These are phyloP conservation scores for Sebastes goodei DNA, from an alignment of 2,797 vertebrate genomes.

Conservation along the genomic window DNA sequence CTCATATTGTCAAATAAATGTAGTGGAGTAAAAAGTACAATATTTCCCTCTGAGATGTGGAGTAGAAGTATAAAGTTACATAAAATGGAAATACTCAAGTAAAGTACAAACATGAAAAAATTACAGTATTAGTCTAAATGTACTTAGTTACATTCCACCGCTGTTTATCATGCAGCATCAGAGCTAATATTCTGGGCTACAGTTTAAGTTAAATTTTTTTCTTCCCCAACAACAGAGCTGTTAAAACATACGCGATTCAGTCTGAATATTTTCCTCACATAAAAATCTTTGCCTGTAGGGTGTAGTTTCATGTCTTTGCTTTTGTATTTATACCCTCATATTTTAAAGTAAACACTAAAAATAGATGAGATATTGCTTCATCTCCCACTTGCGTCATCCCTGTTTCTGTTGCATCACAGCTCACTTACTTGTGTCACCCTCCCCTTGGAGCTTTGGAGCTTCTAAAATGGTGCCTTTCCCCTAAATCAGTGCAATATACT, in stretches of 20 bases:
- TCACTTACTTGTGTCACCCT: neutral
- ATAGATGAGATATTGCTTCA: slow-evolving; percentile 23
- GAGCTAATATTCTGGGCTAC: neutral
- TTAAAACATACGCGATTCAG: neutral
- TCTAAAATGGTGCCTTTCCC: slow-evolving; percentile 8
- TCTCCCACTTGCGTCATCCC: slow-evolving; percentile 23
- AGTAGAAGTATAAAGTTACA: too few species aligned
- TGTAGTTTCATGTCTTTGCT: neutral
- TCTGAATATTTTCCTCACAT: neutral
- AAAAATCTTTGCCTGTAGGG: neutral
- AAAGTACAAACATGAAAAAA: too few species aligned
- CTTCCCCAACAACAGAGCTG: neutral
- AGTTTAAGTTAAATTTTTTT: neutral
- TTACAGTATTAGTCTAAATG: too few species aligned
- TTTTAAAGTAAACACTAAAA: slow-evolving; percentile 23
- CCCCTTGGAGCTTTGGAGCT: neutral
- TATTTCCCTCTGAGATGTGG: too few species aligned
- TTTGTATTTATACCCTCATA: neutral
- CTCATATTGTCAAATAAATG: too few species aligned
- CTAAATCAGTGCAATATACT: slow-evolving; percentile 26
- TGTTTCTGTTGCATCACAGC: slow-evolving; percentile 24
- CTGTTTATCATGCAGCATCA: neutral
- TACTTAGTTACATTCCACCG: too few species aligned
- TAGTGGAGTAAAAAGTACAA: too few species aligned
- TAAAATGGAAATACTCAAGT: too few species aligned